phyloP scores from a whole-genome alignment of 2,888 invertebrate genomes.

The Synergus itoensis region DNA sequence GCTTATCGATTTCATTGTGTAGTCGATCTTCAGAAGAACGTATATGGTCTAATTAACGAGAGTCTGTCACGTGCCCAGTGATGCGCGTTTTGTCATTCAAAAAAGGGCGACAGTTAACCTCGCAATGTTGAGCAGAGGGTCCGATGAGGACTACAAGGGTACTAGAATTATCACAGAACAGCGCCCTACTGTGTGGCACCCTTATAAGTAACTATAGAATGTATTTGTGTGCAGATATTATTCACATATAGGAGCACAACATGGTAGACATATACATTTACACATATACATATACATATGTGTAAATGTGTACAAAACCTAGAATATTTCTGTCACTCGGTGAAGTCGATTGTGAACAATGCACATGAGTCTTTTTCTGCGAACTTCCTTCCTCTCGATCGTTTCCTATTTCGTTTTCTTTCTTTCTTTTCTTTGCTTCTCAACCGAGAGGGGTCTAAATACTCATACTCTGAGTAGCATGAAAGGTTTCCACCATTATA shows the following conservation, averaged over 20 bases:
- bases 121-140: slow-evolving; percentile 54
- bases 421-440: slow-evolving; percentile 16
- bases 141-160: slow-evolving; percentile 54
- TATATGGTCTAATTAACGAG: slow-evolving; percentile 50
- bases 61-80: slow-evolving; percentile 48
- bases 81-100: slow-evolving; percentile 51
- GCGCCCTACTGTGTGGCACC: slow-evolving; percentile 46
- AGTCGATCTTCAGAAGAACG: not conserved
- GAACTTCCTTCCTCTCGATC: slow-evolving; percentile 9
- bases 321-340: not conserved
- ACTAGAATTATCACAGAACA: slow-evolving; percentile 56
- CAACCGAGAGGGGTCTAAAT: not conserved
- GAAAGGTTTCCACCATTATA: slow-evolving; percentile 22
- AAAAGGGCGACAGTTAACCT: slow-evolving; percentile 53
- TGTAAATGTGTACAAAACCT: not conserved
- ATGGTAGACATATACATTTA: too few relatives aligned
- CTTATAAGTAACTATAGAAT: slow-evolving; percentile 23
- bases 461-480: slow-evolving; percentile 10
- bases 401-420: slow-evolving; percentile 29
- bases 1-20: slow-evolving; percentile 2
- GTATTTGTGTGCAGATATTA: not conserved
- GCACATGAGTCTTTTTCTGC: not conserved
- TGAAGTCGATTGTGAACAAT: slow-evolving; percentile 8
- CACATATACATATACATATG: not conserved
- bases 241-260: not conserved